Evolutionary conservation across 2,797 vertebrate genomes (phyloP).

Genomic region (Macropus fuliginosus): DNA sequence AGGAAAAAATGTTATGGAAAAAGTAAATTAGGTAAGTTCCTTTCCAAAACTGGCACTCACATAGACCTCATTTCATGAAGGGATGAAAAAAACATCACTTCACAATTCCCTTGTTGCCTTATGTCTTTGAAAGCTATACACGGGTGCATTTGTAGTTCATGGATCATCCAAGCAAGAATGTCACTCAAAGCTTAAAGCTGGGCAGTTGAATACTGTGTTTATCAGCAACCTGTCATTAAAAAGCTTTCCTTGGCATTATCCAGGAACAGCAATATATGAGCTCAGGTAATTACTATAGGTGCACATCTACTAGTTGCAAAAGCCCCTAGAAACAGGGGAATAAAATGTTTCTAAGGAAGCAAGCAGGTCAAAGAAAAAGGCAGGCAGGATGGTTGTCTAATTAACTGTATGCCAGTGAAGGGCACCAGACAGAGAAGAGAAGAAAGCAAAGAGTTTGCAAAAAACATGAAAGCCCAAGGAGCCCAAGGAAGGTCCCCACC

Average conservation of each 20-base stretch:
- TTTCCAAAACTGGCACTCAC: not conserved
- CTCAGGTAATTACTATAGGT: not conserved
- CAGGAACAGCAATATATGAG: not conserved
- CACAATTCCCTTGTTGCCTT: not conserved
- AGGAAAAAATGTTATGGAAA: not conserved
- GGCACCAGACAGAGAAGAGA: not conserved
- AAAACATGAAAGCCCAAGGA: not conserved
- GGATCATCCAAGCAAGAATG: not conserved
- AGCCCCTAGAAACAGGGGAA: not conserved
- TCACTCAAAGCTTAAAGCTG: not conserved
- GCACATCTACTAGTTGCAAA: not conserved
- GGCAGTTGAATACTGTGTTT: no score
- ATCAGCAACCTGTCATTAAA: not conserved
- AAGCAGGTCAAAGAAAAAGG: not conserved
- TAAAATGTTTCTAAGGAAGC: not conserved
- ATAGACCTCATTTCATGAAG: not conserved
- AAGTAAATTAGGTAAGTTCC: not conserved
- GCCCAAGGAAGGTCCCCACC: not conserved
- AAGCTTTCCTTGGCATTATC: not conserved
- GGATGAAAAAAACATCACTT: not conserved
- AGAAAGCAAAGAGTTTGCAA: not conserved
- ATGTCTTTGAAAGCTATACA: not conserved
- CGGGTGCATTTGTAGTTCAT: not conserved
- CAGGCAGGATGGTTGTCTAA: not conserved
- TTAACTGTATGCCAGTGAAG: not conserved